Evolutionary conservation across 2,113 vertebrate species (phyloP).

Genomic region (Symphodus melops): DNA sequence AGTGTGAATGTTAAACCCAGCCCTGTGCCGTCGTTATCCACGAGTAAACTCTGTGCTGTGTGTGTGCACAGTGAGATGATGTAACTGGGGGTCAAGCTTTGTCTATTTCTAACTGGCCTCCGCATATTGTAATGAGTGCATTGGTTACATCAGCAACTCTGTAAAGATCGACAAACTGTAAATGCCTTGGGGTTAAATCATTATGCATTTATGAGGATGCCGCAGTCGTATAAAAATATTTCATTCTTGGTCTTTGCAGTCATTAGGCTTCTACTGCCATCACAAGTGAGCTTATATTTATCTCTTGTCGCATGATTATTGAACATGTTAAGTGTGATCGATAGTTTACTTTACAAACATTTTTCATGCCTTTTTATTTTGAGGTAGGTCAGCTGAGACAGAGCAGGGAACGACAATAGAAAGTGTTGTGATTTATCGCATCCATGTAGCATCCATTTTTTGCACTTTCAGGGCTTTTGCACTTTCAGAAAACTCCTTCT

Average conservation of each 20-base stretch:
- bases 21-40: conserved; percentile 50
- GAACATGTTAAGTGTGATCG: not conserved
- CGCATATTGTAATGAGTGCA: conserved; percentile 25
- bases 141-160: conserved; percentile 42
- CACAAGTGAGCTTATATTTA: conserved; percentile 8
- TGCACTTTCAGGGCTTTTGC: too few relatives aligned
- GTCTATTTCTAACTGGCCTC: conserved; percentile 28
- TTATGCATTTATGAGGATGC: conserved; percentile 1
- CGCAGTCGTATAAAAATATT: not conserved
- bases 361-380: too few relatives aligned
- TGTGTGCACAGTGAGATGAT: conserved; percentile 48
- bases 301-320: not conserved
- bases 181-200: conserved; percentile 20
- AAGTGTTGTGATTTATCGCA: too few relatives aligned
- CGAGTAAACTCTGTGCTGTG: conserved; percentile 52
- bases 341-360: too few relatives aligned
- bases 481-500: too few relatives aligned
- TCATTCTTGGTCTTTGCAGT: not conserved
- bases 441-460: too few relatives aligned
- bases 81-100: conserved; percentile 54
- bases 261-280: not conserved
- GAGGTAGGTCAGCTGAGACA: too few relatives aligned
- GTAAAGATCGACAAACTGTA: conserved; percentile 15
- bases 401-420: too few relatives aligned
- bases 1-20: conserved; percentile 65